Base-by-base conservation (phyloP, 2,888 invertebrate species). In the Morpho deidamia region DNA sequence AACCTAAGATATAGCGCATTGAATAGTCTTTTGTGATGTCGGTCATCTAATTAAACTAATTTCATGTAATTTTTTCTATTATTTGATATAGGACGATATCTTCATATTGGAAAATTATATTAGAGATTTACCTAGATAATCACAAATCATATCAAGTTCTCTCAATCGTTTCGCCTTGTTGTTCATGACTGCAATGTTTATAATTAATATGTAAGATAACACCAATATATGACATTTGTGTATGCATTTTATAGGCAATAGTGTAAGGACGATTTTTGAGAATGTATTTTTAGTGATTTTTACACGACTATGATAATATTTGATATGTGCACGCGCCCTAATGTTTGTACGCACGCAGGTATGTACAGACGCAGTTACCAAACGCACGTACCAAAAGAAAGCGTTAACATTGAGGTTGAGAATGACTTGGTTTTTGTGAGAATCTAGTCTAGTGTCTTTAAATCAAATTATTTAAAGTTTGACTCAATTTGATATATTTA, bases 41-140 rank as follows among this genome's bases (percentile, higher is more conserved):
- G 37, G 11, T 14, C 38, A 43, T 14, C 39, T 48, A 12, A n/a
- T 41, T n/a, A 42, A 42, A 11, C 11, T 42, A 12, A 10, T 33
- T 50, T 42, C 42, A 51, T 14, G 43, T 43, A 45, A 10, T 39
- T 11, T 40, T 35, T 37, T 55, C 9, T 42, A 63, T 34, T 42
- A n/a, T 35, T 53, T 64, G 72, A 76, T 78, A 78, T 79, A 79
- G 79, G 81, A 76, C 74, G 67, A 45, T 61, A 69, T 66, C 35
- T 42, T 41, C 11, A 12, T 42, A 53, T 52, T 44, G 9, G 14
- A 10, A 61, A 54, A 47, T 55, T 63, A 55, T 58, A 71, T 74
- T 60, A 54, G n/a, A n/a, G n/a, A n/a, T 63, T 55, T 9, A 46
- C 14, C 11, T 14, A 1, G 38, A 38, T 44, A 12, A 11, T 7